Conservation (phyloP, 2,113 vertebrate species). For the Nothocercus nigrocapillus region DNA sequence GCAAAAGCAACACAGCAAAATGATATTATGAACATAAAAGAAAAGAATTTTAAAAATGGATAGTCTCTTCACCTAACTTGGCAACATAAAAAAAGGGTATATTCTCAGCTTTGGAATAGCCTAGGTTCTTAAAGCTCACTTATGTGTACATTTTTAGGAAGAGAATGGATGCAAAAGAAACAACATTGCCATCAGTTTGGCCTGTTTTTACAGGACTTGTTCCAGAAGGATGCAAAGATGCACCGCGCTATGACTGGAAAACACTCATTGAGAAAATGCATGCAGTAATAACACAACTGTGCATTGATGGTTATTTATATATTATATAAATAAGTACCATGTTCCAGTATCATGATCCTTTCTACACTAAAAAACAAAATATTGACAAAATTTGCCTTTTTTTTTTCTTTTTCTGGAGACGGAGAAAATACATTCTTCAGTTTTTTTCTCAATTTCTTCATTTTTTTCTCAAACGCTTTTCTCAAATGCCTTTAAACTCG, state of each 20-base stretch:
- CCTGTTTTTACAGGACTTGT: background rate
- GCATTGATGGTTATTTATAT: background rate
- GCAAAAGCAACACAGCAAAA: background rate
- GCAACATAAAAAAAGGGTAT: background rate
- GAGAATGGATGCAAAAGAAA: background rate
- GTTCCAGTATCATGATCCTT: background rate
- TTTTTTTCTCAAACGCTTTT: background rate
- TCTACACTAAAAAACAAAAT: background rate
- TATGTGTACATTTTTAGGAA: background rate
- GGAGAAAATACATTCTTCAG: background rate
- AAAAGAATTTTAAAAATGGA: background rate
- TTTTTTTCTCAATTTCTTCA: background rate
- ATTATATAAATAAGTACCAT: background rate
- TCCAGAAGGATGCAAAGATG: background rate
- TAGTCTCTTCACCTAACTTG: background rate
- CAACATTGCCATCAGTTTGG: background rate
- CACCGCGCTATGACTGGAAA: background rate
- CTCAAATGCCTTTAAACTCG: background rate
- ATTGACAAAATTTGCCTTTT: background rate
- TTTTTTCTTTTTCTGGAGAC: background rate
- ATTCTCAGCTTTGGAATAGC: background rate
- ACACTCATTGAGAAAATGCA: background rate
- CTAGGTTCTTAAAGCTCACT: background rate
- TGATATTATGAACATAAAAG: background rate
- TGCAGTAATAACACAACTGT: background rate